phyloP scores from a whole-genome alignment of 2,888 invertebrate genomes.

The Rhagonycha lutea region DNA sequence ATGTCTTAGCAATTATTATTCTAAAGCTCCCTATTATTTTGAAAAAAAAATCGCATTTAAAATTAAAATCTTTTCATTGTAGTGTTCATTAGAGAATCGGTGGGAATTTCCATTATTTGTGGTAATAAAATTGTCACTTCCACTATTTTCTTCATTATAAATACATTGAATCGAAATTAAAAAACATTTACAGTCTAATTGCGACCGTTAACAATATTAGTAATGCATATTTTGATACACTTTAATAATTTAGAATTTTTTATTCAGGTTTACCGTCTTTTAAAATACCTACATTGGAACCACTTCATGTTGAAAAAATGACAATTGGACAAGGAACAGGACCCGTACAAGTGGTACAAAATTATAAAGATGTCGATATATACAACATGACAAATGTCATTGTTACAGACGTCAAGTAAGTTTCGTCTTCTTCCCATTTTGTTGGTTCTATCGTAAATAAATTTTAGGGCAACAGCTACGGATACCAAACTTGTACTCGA shows the following conservation, averaged over 20 bases:
- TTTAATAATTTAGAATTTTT: neutral
- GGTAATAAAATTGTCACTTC: too few relatives aligned
- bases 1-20: too few relatives aligned
- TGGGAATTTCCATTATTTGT: too few relatives aligned
- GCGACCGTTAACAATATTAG: too few relatives aligned
- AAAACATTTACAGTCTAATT: too few relatives aligned
- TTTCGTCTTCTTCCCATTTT: neutral
- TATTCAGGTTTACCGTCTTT: conserved; percentile 35
- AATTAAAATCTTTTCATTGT: too few relatives aligned
- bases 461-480: neutral
- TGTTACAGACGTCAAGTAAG: conserved; percentile 62
- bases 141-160: too few relatives aligned
- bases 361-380: conserved; percentile 67
- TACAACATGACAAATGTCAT: conserved; percentile 66
- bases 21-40: too few relatives aligned
- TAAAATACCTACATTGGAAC: conserved; percentile 51
- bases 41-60: too few relatives aligned
- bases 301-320: conserved; percentile 50
- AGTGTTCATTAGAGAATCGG: too few relatives aligned
- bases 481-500: conserved; percentile 55
- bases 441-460: neutral
- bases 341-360: conserved; percentile 69
- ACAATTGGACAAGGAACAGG: conserved; percentile 58
- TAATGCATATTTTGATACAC: too few relatives aligned
- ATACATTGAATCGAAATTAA: too few relatives aligned